Evolutionary conservation across 1,140 invertebrate species (phyloP).

Genomic region (Drosophila obscura): DNA sequence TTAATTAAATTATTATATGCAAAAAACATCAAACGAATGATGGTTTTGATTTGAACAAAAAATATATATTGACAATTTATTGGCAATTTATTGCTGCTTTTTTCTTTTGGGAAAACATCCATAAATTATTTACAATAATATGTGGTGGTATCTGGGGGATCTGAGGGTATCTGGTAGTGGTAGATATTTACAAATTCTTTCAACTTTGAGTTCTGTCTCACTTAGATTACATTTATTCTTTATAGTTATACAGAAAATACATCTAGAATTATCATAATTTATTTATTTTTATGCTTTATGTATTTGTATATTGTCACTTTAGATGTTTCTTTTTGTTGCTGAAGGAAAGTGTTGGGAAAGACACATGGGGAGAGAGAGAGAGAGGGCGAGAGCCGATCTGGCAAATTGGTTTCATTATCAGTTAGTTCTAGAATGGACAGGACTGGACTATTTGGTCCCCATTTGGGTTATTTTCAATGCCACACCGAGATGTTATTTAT

Average conservation of each 20-base stretch:
- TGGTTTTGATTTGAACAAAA: slow-evolving; percentile 38
- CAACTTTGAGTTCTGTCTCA: slow-evolving; percentile 50
- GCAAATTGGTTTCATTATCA: slow-evolving; percentile 28
- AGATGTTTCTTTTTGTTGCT: slow-evolving; percentile 21
- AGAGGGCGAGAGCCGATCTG: slow-evolving; percentile 7
- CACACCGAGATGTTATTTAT: slow-evolving; percentile 1
- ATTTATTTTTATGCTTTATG: slow-evolving; percentile 24
- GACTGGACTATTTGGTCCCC: slow-evolving; percentile 59
- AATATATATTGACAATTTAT: neutral
- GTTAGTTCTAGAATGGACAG: slow-evolving; percentile 39
- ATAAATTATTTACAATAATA: slow-evolving; percentile 48
- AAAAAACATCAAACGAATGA: slow-evolving; percentile 52
- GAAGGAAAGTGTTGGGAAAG: slow-evolving; percentile 28
- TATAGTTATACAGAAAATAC: neutral
- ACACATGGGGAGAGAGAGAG: slow-evolving; percentile 1
- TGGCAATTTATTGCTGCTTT: slow-evolving; percentile 46
- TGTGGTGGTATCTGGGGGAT: neutral
- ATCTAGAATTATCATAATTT: slow-evolving; percentile 25
- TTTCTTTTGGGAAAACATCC: slow-evolving; percentile 47
- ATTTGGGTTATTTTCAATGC: slow-evolving; percentile 28
- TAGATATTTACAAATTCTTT: slow-evolving; percentile 47
- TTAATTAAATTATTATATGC: slow-evolving; percentile 56
- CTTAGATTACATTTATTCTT: slow-evolving; percentile 11
- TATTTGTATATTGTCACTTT: slow-evolving; percentile 39
- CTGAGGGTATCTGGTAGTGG: neutral